phyloP scores from a whole-genome alignment of 2,888 invertebrate genomes.

The Stenodera caucasica region DNA sequence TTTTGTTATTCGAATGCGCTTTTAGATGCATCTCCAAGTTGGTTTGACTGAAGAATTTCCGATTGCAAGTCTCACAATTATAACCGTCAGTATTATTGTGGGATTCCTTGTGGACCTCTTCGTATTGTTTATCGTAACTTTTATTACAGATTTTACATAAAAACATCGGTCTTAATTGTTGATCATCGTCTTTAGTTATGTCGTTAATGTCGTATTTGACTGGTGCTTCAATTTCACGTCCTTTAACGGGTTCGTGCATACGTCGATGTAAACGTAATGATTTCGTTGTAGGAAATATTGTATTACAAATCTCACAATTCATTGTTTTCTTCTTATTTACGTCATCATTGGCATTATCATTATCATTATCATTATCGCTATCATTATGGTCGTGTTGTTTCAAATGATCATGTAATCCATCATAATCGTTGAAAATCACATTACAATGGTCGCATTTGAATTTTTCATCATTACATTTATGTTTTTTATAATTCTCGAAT shows the following conservation, averaged over 20 bases:
- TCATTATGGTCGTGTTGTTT: conserved; percentile 58
- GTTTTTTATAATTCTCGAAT: conserved; percentile 55
- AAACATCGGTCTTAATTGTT: conserved; percentile 52
- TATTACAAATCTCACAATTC: conserved; percentile 68
- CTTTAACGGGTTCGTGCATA: conserved; percentile 72
- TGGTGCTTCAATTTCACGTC: conserved; percentile 58
- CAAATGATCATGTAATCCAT: conserved; percentile 63
- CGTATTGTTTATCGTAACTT: conserved; percentile 57
- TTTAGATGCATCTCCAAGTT: conserved; percentile 74
- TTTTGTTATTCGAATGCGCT: conserved; percentile 65
- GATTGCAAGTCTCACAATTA: conserved; percentile 71
- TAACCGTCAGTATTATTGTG: conserved; percentile 63
- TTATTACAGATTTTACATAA: conserved; percentile 59
- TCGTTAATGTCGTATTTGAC: conserved; percentile 50
- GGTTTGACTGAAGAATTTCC: conserved; percentile 66
- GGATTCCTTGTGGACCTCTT: conserved; percentile 67
- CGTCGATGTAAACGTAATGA: conserved; percentile 69
- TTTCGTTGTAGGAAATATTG: conserved; percentile 67
- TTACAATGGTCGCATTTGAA: conserved; percentile 59
- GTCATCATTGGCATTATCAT: too few relatives aligned
- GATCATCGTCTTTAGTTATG: conserved; percentile 38
- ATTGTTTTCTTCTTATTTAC: conserved; percentile 46
- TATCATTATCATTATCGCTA: conserved; percentile 21
- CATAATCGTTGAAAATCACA: conserved; percentile 52
- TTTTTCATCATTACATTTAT: conserved; percentile 56